Percentiles rank a stretch among this genome's conserved stretches.
phyloP scores from a whole-genome alignment of 1,140 invertebrate species.

The Nasonia giraulti region DNA sequence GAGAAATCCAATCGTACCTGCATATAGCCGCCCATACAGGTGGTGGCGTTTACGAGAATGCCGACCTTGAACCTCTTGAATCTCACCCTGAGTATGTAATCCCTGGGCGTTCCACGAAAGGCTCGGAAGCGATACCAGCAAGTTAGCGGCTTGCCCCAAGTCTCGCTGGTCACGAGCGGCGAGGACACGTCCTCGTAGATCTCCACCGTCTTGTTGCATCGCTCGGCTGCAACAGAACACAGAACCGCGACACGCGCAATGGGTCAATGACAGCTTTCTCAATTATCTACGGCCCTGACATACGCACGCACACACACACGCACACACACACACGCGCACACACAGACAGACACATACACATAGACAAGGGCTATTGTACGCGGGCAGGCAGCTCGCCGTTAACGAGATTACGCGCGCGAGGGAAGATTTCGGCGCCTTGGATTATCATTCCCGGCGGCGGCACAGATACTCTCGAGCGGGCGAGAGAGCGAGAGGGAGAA shows the following conservation, averaged over 20 bases:
- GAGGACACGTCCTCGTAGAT: constrained; percentile 93
- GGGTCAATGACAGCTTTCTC: too few relatives aligned
- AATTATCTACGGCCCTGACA: neutral
- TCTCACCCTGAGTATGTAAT: constrained; percentile 91
- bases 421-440: neutral
- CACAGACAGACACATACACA: too few relatives aligned
- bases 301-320: neutral
- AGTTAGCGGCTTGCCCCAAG: constrained; percentile 87
- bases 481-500: constrained; percentile 30
- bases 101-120: constrained; percentile 86
- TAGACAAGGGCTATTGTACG: neutral
- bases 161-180: constrained; percentile 87
- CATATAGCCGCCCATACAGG: constrained; percentile 89
- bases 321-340: too few relatives aligned
- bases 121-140: constrained; percentile 92
- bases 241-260: too few relatives aligned
- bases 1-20: constrained; percentile 77
- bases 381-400: neutral
- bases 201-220: constrained; percentile 94
- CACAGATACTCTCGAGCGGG: neutral
- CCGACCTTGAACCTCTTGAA: constrained; percentile 96
- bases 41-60: constrained; percentile 87
- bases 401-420: neutral
- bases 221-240: constrained; percentile 79
- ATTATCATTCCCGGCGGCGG: neutral